Percentiles rank a stretch among this genome's conserved stretches.
Evolutionary conservation across 2,888 invertebrate genomes (phyloP).

Genomic region (Zygogramma bicolorata): DNA sequence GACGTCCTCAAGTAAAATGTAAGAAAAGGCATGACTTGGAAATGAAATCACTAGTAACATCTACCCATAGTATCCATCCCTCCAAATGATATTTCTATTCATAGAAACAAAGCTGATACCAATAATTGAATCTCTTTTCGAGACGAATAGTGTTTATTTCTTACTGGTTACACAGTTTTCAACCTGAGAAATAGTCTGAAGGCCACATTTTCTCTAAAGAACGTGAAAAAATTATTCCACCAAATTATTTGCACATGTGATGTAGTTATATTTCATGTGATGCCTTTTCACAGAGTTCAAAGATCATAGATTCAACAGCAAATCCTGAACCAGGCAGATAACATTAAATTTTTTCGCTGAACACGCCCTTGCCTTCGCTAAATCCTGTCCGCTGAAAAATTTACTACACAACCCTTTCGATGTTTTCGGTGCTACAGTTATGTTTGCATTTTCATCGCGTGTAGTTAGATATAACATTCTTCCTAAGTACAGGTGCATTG

Average conservation of each 20-base stretch:
- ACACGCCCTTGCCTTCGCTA: not conserved
- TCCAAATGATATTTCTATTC: too few relatives aligned
- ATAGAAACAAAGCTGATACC: too few relatives aligned
- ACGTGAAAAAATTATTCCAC: not conserved
- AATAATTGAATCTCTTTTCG: too few relatives aligned
- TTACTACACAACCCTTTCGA: constrained; percentile 4
- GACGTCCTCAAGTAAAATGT: too few relatives aligned
- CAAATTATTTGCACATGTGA: not conserved
- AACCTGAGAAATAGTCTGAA: too few relatives aligned
- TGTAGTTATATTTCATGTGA: not conserved
- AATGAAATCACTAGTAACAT: too few relatives aligned
- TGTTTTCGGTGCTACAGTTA: not conserved
- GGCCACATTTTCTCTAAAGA: not conserved
- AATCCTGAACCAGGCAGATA: not conserved
- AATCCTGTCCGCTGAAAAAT: not conserved
- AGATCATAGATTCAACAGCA: not conserved
- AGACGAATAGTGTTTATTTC: too few relatives aligned
- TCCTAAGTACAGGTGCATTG: not conserved
- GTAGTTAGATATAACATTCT: constrained; percentile 11
- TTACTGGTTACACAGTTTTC: too few relatives aligned
- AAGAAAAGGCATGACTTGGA: too few relatives aligned
- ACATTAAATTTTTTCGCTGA: not conserved
- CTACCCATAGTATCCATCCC: too few relatives aligned
- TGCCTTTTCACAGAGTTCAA: not conserved
- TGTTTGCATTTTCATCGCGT: not conserved